phyloP scores from a whole-genome alignment of 2,888 invertebrate species.

The Phalera bucephala region DNA sequence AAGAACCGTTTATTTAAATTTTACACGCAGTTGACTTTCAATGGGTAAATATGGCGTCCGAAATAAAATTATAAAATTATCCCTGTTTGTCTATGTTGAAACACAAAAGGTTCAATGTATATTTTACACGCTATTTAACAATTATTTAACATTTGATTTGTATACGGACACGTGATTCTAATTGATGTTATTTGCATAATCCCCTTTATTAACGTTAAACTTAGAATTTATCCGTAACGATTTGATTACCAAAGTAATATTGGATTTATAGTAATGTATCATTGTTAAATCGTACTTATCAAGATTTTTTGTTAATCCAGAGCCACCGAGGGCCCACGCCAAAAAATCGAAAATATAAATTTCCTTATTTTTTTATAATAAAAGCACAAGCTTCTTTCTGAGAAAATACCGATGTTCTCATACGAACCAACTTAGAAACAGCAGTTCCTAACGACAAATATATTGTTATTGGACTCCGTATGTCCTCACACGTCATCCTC shows the following conservation, averaged over 20 bases:
- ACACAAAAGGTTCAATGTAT: slow-evolving; percentile 49
- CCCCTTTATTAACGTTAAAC: slow-evolving; percentile 48
- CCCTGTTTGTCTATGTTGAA: slow-evolving; percentile 56
- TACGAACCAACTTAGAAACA: slow-evolving; percentile 8
- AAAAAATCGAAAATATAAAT: too few species aligned
- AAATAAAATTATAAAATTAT: slow-evolving; percentile 66
- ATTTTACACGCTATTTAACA: slow-evolving; percentile 80
- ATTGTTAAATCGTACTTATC: too few species aligned
- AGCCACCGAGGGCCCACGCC: too few species aligned
- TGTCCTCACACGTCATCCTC: slow-evolving; percentile 35
- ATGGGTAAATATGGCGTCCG: slow-evolving; percentile 53
- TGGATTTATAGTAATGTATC: too few species aligned
- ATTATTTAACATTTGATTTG: slow-evolving; percentile 62
- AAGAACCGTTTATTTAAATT: slow-evolving; percentile 77
- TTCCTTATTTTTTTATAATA: too few species aligned
- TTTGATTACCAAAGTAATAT: too few species aligned
- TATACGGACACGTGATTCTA: slow-evolving; percentile 61
- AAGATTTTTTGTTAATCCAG: too few species aligned
- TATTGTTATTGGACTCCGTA: slow-evolving; percentile 38
- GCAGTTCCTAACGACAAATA: slow-evolving; percentile 43
- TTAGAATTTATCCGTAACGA: slow-evolving; percentile 46
- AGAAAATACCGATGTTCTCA: too few species aligned
- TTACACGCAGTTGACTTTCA: slow-evolving; percentile 76
- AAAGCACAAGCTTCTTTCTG: too few species aligned
- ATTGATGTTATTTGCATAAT: slow-evolving; percentile 67